Conservation (phyloP, 2,797 vertebrate species). For the Falco biarmicus region DNA sequence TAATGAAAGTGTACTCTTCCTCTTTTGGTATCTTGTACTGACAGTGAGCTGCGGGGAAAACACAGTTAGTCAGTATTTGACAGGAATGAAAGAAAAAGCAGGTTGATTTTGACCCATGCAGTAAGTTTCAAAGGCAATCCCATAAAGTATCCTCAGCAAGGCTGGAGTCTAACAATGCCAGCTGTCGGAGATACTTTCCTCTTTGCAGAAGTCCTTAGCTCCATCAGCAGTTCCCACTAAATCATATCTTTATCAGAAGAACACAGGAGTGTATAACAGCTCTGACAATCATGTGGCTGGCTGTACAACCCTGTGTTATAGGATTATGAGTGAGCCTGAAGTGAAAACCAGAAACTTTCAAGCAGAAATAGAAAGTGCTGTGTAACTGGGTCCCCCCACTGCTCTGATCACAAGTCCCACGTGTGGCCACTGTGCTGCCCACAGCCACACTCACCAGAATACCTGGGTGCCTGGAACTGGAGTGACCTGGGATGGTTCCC, state of each 20-base stretch:
- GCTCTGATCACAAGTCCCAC: neutral
- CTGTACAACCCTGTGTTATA: neutral
- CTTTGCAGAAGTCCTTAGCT: neutral
- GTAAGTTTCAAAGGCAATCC: neutral
- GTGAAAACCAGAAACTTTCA: neutral
- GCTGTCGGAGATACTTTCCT: neutral
- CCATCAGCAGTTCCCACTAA: neutral
- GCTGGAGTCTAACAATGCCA: neutral
- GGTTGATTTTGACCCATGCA: neutral
- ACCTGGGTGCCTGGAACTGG: neutral
- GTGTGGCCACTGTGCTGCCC: fast-evolving
- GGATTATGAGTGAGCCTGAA: neutral
- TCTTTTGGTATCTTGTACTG: neutral
- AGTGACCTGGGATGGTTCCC: neutral
- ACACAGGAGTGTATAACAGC: neutral
- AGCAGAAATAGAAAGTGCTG: neutral
- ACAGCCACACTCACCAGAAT: neutral
- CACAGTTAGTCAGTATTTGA: neutral
- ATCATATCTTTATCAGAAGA: neutral
- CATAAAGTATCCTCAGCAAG: neutral
- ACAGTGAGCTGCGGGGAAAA: neutral
- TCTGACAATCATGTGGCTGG: neutral
- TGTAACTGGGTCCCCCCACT: too few species aligned
- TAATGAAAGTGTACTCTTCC: constrained; percentile 24
- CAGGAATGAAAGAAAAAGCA: neutral